Base-by-base conservation (phyloP, 2,113 vertebrate genomes). In the Sphyrna mokarran region DNA sequence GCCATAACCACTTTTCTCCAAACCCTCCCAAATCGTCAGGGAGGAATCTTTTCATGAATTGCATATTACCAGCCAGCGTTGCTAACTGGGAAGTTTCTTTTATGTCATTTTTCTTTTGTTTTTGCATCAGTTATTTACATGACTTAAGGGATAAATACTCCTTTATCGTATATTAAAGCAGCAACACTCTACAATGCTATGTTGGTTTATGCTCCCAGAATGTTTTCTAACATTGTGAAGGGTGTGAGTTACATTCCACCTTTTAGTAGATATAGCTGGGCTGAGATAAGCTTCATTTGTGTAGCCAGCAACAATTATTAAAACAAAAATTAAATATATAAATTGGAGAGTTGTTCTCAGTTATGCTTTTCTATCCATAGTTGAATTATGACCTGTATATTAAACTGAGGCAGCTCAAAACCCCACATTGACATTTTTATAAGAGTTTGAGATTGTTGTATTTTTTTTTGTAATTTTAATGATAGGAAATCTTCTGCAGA, bases 401-500 rank as follows among this genome's bases (percentile, higher is more conserved):
- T 93, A 93, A 72, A 95, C 48, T 72, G 69, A 95, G 69, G 69
- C 69, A 72, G 69, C 54, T 72, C 40, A 95, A 72, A 26, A 33
- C 68, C 69, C 66, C 43, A 7, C 40, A 26, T 95, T 76, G 93
- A 69, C 68, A 72, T 33, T 95, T 83, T 83, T 83, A 76, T 66
- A 37, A 63, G 89, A 93, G 93, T 70, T 95, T 95, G 93, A 70
- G 40, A 48, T 72, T 63, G 69, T 40, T 94, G 93, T 94, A 94
- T 95, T 94, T 72, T 91, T 66, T 66, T 43, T 72, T 95, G 94
- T 76, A 95, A 95, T 43, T 95, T 95, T 95, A 95, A 95, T 72
- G 94, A 95, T 95, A 95, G 94, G 94, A 95, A 76, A 95, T 95
- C 26, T 72, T 95, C 94, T 95, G 43, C 94, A 54, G 68, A 95